Evolutionary conservation across 1,140 invertebrate genomes (phyloP).

Genomic region (Arion vulgaris): DNA sequence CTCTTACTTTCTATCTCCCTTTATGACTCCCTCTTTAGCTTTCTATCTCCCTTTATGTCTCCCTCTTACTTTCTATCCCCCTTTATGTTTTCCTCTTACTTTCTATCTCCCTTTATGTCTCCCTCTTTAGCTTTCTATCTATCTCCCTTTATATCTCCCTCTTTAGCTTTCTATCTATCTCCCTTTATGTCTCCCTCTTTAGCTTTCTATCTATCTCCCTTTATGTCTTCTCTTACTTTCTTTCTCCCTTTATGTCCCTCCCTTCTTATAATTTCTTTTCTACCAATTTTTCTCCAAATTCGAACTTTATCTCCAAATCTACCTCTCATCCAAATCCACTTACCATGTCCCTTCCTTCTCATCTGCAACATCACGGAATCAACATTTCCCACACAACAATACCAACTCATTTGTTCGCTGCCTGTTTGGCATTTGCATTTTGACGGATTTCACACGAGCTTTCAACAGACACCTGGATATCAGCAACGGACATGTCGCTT

Average conservation of each 20-base stretch:
- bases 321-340: no score
- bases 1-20: not conserved
- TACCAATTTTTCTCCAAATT: no score
- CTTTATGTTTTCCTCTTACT: no score
- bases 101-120: no score
- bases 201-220: not conserved
- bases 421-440: conserved; percentile 15
- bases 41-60: not conserved
- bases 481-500: not conserved
- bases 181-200: no score
- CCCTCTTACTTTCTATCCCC: not conserved
- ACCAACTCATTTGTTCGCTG: not conserved
- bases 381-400: no score
- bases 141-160: not conserved
- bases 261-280: no score
- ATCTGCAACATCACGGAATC: no score
- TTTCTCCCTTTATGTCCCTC: no score
- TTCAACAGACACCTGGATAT: not conserved
- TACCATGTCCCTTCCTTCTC: no score
- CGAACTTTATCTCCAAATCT: no score
- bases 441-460: not conserved
- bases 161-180: not conserved
- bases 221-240: no score
- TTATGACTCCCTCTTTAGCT: conserved; percentile 16
- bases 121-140: conserved; percentile 9